A percentile compares a stretch with the other conserved stretches of the same genome.
These are phyloP conservation scores for Glaucopsyche alexis DNA, from an alignment of 2,888 invertebrate genomes.

Conservation along the genomic window DNA sequence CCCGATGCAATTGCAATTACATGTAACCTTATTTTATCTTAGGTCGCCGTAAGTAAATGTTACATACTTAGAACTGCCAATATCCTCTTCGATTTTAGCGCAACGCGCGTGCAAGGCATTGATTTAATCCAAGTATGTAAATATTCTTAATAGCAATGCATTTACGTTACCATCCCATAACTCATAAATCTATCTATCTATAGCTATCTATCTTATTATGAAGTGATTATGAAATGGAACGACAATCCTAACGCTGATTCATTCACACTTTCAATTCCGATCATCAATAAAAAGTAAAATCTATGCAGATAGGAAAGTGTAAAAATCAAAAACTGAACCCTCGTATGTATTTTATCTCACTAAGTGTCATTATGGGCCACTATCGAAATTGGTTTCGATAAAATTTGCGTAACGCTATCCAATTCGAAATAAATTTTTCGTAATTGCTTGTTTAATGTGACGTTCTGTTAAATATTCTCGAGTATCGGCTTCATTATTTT, in stretches of 20 bases:
- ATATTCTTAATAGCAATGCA: too few species aligned
- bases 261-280: conserved; percentile 5
- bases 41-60: too few species aligned
- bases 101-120: too few species aligned
- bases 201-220: too few species aligned
- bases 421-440: conserved; percentile 68
- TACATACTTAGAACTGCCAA: too few species aligned
- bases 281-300: conserved; percentile 20
- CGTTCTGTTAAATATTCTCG: conserved; percentile 48
- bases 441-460: conserved; percentile 67
- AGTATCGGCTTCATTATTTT: conserved; percentile 39
- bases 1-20: too few species aligned
- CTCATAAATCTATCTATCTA: too few species aligned
- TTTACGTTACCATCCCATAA: too few species aligned
- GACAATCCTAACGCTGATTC: neutral
- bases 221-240: conserved; percentile 6
- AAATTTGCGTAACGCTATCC: conserved; percentile 61
- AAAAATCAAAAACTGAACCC: conserved; percentile 61
- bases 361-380: conserved; percentile 59
- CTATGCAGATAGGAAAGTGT: conserved; percentile 38
- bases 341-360: conserved; percentile 64
- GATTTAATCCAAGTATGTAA: too few species aligned
- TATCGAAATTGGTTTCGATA: conserved; percentile 74
- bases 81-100: too few species aligned
- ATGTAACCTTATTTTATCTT: too few species aligned